These are phyloP conservation scores for Lucilia cuprina DNA, from an alignment of 1,140 invertebrate genomes.

Conservation along the genomic window DNA sequence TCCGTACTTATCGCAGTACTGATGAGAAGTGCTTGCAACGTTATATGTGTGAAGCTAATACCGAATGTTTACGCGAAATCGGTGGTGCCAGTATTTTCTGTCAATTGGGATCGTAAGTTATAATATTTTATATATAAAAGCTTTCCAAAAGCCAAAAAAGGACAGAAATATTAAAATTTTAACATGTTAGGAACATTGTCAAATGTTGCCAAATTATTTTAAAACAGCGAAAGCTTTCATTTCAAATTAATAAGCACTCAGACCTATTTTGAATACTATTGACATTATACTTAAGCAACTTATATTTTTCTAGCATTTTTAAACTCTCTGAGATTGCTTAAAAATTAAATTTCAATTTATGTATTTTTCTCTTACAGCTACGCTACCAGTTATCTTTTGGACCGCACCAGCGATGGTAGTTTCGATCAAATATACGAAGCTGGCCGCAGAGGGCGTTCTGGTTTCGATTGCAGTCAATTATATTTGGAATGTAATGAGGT, in stretches of 20 bases:
- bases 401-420: slow-evolving; percentile 74
- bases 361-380: slow-evolving; percentile 69
- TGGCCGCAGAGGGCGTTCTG: slow-evolving; percentile 80
- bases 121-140: neutral
- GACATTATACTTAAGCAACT: too few species aligned
- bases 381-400: slow-evolving; percentile 82
- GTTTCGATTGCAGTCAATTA: slow-evolving; percentile 81
- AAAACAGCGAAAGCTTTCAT: too few species aligned
- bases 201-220: too few species aligned
- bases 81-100: slow-evolving; percentile 87
- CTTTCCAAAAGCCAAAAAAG: too few species aligned
- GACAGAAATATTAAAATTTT: neutral
- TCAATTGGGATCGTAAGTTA: slow-evolving; percentile 89
- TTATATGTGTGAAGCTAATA: slow-evolving; percentile 87
- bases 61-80: slow-evolving; percentile 83
- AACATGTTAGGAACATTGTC: neutral
- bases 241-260: too few species aligned
- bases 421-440: slow-evolving; percentile 86
- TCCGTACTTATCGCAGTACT: slow-evolving; percentile 79
- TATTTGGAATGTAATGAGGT: slow-evolving; percentile 88
- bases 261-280: too few species aligned
- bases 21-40: slow-evolving; percentile 82
- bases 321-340: too few species aligned
- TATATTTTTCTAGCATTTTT: too few species aligned
- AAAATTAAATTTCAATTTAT: neutral